These are phyloP conservation scores for Decapterus maruadsi DNA, from an alignment of 2,797 vertebrate genomes.

Conservation along the genomic window DNA sequence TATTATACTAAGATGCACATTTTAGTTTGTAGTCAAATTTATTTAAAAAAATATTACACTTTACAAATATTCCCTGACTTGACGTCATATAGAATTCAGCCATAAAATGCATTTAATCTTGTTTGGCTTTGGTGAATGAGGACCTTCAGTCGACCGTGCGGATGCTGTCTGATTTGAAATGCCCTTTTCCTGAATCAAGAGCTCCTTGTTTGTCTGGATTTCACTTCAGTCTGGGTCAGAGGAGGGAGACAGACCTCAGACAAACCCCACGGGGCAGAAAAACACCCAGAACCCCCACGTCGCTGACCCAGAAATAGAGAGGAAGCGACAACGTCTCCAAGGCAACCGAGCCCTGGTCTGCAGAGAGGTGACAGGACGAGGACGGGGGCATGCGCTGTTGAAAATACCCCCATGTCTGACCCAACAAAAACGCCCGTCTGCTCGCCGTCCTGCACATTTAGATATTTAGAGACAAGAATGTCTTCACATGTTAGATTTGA, in stretches of 20 bases:
- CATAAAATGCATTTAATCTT: neutral
- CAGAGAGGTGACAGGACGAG: constrained; percentile 68
- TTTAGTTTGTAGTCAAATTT: neutral
- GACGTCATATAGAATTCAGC: neutral
- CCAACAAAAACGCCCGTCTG: constrained; percentile 22
- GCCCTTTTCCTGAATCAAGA: neutral
- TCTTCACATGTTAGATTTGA: neutral
- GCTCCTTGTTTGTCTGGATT: constrained; percentile 42
- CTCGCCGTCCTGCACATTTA: neutral
- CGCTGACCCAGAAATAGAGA: constrained; percentile 70
- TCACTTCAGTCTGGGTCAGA: constrained; percentile 48
- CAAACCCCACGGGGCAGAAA: constrained; percentile 60
- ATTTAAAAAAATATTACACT: constrained; percentile 1
- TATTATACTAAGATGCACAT: neutral
- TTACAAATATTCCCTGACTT: neutral
- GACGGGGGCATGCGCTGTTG: constrained; percentile 52
- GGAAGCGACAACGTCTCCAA: constrained; percentile 62
- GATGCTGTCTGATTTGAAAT: constrained; percentile 24
- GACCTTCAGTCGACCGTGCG: neutral
- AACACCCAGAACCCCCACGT: constrained; percentile 53
- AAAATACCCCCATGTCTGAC: constrained; percentile 49
- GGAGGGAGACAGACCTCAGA: constrained; percentile 36
- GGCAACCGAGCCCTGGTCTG: constrained; percentile 83
- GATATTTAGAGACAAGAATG: constrained; percentile 7
- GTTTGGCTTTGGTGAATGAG: constrained; percentile 2